These are phyloP conservation scores for Lasioglossum pauxillum DNA, from an alignment of 2,888 invertebrate species.

Conservation along the genomic window DNA sequence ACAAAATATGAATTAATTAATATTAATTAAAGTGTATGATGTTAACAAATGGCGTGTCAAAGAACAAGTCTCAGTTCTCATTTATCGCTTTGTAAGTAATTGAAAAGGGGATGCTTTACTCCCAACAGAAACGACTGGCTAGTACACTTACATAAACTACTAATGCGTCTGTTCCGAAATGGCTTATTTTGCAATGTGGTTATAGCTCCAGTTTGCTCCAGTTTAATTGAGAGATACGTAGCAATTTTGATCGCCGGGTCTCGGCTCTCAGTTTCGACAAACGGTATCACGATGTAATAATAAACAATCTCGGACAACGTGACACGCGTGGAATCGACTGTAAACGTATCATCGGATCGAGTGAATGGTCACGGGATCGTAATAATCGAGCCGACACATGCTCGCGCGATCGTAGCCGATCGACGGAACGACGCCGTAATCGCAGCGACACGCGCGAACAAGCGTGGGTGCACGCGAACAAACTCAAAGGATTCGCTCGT, in stretches of 20 bases:
- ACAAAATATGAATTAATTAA: no score
- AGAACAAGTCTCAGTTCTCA: no score
- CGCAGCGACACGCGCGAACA: conserved; percentile 21
- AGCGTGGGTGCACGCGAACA: conserved; percentile 14
- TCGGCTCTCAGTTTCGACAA: not conserved
- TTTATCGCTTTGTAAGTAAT: no score
- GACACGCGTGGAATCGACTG: not conserved
- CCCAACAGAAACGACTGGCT: no score
- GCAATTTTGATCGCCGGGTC: no score
- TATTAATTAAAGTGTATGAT: no score
- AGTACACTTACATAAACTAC: no score
- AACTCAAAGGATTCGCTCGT: not conserved
- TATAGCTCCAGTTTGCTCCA: not conserved
- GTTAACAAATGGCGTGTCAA: no score
- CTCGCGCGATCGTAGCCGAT: conserved; percentile 12
- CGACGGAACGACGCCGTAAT: conserved; percentile 21
- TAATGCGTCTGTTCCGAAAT: no score
- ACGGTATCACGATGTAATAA: not conserved
- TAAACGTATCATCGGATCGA: not conserved
- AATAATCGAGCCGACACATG: conserved; percentile 31
- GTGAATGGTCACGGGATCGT: not conserved
- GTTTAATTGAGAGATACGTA: not conserved
- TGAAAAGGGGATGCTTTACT: no score
- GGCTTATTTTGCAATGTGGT: no score
- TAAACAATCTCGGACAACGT: not conserved